Base-by-base conservation (phyloP, 2,113 vertebrate genomes). In the Urocolius indicus region DNA sequence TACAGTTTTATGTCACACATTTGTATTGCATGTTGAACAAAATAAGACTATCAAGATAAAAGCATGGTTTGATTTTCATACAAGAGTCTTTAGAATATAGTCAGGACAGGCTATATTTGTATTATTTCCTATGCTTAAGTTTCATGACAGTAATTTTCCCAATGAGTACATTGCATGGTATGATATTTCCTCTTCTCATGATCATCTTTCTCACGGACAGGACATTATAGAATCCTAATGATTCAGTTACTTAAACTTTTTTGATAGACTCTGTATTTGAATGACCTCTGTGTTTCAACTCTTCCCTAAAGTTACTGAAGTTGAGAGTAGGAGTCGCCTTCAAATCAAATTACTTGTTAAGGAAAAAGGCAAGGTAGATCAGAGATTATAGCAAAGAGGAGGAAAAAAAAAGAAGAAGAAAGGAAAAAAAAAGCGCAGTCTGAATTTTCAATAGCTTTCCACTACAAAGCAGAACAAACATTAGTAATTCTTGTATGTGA, bases 111-210 rank as follows among this genome's bases (percentile, higher is more conserved):
- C 66, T 82, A 78, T 79, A 93, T 94, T 95, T 91, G 27, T 91
- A 93, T 94, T 86, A 93, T 96, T 96, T 96, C 86, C 90, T 58
- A 51, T 78, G 82, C 55, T 96, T 80, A 88, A 68, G 90, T 94
- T 97, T 95, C 87, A 90, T 95, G 91, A 91, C 74, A 86, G 75
- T 93, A 87, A 95, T 96, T 95, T 95, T 95, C 69, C 84, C 81
- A 69, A 79, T 91, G 88, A 97, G 95, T 92, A 93, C 88, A 82
- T 74, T 74, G 88, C 75, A 73, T 92, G 61, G 66, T 75, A 32
- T 90, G 87, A 81, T 88, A 84, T 95, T 97, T 97, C 93, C 84
- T 92, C 85, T 93, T 89, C 84, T 96, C 90, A 93, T 96, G 95
- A 80, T 66, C 57, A 83, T 96, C 62, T 94, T 91, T 95, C 75